Evolutionary conservation across 2,113 vertebrate species (phyloP).

Genomic region (Menura novaehollandiae): DNA sequence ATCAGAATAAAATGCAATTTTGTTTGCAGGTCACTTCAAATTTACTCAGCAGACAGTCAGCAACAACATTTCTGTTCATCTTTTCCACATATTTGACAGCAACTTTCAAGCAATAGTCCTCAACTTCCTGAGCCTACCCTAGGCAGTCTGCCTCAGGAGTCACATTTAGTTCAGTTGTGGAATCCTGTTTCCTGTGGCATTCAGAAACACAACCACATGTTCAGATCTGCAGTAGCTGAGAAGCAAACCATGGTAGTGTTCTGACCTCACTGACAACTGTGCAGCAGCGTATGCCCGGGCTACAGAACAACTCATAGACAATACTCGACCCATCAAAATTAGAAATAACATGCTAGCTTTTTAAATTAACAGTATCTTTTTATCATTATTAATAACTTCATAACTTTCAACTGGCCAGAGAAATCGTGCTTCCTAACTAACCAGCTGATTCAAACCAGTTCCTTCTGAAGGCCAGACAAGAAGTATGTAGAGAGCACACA

Average conservation of each 20-base stretch:
- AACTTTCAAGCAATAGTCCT: background rate
- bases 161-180: background rate
- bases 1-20: background rate
- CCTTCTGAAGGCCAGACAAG: background rate
- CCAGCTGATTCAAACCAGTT: background rate
- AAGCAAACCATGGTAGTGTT: background rate
- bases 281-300: fast-evolving
- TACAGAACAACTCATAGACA: fast-evolving
- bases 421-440: background rate
- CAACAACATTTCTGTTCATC: background rate
- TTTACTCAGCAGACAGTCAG: background rate
- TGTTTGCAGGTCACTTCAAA: background rate
- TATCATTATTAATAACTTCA: background rate
- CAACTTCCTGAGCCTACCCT: background rate
- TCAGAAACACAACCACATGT: background rate
- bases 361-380: background rate
- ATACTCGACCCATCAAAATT: background rate
- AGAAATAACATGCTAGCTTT: background rate
- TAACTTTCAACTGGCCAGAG: background rate
- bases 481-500: background rate
- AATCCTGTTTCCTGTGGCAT: background rate
- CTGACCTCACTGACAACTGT: background rate
- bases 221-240: background rate
- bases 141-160: background rate
- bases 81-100: background rate